Base-by-base conservation (phyloP, 1,140 invertebrate species). In the Drosophila serrata region DNA sequence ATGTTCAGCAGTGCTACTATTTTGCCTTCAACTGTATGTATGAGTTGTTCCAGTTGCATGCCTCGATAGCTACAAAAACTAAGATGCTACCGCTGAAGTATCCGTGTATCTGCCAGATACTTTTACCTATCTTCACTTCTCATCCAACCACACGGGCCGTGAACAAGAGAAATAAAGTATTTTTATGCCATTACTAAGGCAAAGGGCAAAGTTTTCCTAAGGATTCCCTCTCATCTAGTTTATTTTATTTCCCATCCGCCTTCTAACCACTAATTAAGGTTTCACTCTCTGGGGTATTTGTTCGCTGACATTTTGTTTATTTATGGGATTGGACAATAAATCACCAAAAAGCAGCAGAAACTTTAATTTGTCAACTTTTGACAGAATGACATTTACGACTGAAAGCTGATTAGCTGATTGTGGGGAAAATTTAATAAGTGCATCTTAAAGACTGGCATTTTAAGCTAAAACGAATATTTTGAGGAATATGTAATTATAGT, bases 81-180 rank as follows among this genome's bases (percentile, higher is more conserved):
- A 17, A 63, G 43, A 49, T 39, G 43, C 19, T 22, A 29, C 37
- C 19, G 12, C 24, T 43, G 29, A 43, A 37, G 29, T 40, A 69
- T 55, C 62, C 31, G 8, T 17, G 48, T 46, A 70, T 70, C 48
- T 45, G 40, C 12, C 17, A 70, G 48, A 45, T 55, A 70, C 67
- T 70, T 55, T 55, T 55, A 70, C 62, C 48, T 55, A 27, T 68
- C 63, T 37, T 39, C 22, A 69, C 61, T 65, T 67, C 29, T 45
- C 46, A 65, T 67, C 29, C n/a, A 37, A 22, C 35, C 17, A 51
- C 40, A 40, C 13, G 33, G 33, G 29, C 31, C 27, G 13, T 63
- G 60, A 55, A 55, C 45, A 40, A 46, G 17, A 45, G 17, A 53
- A 31, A 31, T 35, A 46, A 63, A 31, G 58, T 17, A 60, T 48